Base-by-base conservation (phyloP, 2,113 vertebrate genomes). In the Pseudopipra pipra region DNA sequence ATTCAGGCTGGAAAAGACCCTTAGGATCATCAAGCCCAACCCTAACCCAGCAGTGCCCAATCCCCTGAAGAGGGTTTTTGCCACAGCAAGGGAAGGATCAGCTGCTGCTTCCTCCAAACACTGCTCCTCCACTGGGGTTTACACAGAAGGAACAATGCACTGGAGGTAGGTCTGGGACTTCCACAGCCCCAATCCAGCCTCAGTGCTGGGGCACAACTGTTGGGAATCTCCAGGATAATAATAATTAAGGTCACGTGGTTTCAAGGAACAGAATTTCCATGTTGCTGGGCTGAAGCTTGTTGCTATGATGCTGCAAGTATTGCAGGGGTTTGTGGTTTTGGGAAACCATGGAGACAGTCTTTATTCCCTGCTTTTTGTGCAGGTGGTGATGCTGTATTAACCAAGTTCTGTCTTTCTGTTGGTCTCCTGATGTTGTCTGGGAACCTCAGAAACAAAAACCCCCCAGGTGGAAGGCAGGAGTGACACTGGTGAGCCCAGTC, bases 301-400 rank as follows among this genome's bases (percentile, higher is more conserved):
- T 96, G 92, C 90, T 90, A 55, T 65, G 92, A 89, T 0, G 4
- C 87, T 78, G 82, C 37, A 44, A 85, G 35, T 33, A 9, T 43
- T 63, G 47, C 59, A n/a, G 61, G 20, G 8, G 47, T 72, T 52
- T 24, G 47, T 82, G 44, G 27, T 13, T 68, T 88, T 0, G 10
- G 71, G 59, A 85, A 95, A 82, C 79, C 87, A 62, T 70, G 72
- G 81, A 91, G 82, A 67, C 82, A 21, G 19, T 25, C 46, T 51
- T 73, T 47, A n/a, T 56, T 71, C 25, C 5, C 31, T 63, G 51
- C 31, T 70, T 23, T 37, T 54, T 58, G 30, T 22, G 67, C 66
- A 46, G 56, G 52, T 51, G 74, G 33, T 28, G 55, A 11, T 18
- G 8, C 44, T 9, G 41, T 5, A 3, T 43, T 15, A 2, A 22